Percentiles rank a stretch among this genome's conserved stretches.
Conservation (phyloP, 2,113 vertebrate species). For the Clarias batrachus region DNA sequence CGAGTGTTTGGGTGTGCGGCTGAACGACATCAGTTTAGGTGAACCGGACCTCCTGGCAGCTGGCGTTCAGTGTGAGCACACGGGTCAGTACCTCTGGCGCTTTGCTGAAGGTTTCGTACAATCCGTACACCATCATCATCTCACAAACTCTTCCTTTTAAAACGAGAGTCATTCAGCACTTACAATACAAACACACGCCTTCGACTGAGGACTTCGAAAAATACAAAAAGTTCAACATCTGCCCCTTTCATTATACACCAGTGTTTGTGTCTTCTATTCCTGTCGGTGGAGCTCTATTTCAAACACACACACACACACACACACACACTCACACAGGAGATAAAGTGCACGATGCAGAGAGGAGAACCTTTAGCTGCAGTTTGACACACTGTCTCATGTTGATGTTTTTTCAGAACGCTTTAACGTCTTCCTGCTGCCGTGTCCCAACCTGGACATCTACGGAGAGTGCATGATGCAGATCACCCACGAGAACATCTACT, state of each 20-base stretch:
- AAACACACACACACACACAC: background rate
- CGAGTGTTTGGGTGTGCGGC: conserved; percentile 85
- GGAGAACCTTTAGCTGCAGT: background rate
- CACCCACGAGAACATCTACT: conserved; percentile 96
- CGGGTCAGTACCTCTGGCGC: conserved; percentile 70
- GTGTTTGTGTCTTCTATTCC: background rate
- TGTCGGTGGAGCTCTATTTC: background rate
- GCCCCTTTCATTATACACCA: background rate
- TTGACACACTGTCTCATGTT: background rate
- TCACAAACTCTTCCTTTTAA: background rate
- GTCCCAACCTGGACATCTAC: conserved; percentile 90
- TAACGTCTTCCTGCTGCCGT: conserved; percentile 90
- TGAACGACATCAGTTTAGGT: conserved; percentile 90
- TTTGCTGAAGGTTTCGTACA: background rate
- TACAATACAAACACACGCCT: background rate
- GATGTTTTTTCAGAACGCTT: conserved; percentile 80
- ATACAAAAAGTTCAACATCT: background rate
- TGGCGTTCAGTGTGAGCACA: conserved; percentile 93
- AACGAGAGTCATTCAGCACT: background rate
- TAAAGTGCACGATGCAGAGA: too few species aligned
- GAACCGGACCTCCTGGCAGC: conserved; percentile 95
- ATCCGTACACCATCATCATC: background rate
- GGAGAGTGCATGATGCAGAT: conserved; percentile 97
- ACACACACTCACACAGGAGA: background rate
- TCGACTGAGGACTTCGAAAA: background rate